A percentile compares a stretch with the other conserved stretches of the same genome.
These are phyloP conservation scores for Musca vetustissima DNA, from an alignment of 1,140 invertebrate genomes.

Conservation along the genomic window DNA sequence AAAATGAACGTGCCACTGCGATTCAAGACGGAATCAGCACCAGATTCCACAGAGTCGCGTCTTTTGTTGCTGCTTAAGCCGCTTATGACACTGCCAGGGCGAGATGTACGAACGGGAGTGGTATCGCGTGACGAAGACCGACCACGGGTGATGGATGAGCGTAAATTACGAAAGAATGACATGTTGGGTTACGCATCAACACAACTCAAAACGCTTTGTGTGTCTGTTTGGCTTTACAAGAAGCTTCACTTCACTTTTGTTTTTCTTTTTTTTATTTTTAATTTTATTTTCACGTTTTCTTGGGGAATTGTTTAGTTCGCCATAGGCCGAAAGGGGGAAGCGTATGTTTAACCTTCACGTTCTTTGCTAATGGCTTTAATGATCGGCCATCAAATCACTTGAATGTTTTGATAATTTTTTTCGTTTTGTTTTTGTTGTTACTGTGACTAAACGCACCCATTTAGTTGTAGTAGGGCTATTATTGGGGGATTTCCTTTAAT, in stretches of 20 bases:
- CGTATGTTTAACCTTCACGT: background rate
- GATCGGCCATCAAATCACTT: too few relatives aligned
- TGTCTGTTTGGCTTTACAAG: background rate
- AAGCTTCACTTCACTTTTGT: background rate
- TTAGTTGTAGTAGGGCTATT: too few relatives aligned
- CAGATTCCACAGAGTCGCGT: conserved; percentile 41
- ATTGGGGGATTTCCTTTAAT: too few relatives aligned
- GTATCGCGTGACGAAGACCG: conserved; percentile 50
- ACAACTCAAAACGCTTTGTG: background rate
- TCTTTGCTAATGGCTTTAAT: too few relatives aligned
- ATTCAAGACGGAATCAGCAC: conserved; percentile 38
- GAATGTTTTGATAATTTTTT: too few relatives aligned
- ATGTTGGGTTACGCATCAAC: conserved; percentile 28
- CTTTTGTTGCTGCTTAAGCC: conserved; percentile 38
- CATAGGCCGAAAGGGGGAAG: too few relatives aligned
- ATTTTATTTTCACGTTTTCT: background rate
- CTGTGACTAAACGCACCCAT: too few relatives aligned
- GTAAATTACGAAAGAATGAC: conserved; percentile 54
- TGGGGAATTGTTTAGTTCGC: too few relatives aligned
- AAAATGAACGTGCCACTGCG: conserved; percentile 51
- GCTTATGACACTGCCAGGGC: conserved; percentile 45
- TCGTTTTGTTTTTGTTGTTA: too few relatives aligned
- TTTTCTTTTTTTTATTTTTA: background rate
- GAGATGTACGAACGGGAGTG: conserved; percentile 45
- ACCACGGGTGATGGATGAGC: conserved; percentile 44